Evolutionary conservation across 2,888 invertebrate species (phyloP), one percentile per base, ranked within the genome.

Genomic region (Proisotoma minuta): DNA sequence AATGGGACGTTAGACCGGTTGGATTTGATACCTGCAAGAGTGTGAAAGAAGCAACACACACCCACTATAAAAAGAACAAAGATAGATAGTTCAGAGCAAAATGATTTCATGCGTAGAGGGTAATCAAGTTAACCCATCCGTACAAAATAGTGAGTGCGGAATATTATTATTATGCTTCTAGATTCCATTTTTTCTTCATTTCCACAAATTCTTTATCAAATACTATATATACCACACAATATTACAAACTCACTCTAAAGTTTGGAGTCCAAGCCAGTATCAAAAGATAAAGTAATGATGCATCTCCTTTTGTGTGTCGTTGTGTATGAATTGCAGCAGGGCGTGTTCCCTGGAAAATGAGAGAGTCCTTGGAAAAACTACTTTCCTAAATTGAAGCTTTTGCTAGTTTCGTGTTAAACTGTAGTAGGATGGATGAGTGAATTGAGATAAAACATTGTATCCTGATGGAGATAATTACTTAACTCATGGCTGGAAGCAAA

Each of bases 61-160:
- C 20, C 5, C 18, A 4, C 10, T 43, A n/a, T 43, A 43, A 43
- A 43, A 43, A 5, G 18, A 43, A 12, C 43, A 5, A 20, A 34
- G 43, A 15, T 43, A 5, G 34, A 34, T 34, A 10, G 29, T 54
- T 34, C 29, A 56, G 43, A 47, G 43, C 43, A 47, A 26, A 56
- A 56, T 56, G 34, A 56, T 56, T 20, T 56, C 56, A 56, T 56
- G 56, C 56, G 43, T 20, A 43, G 56, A 43, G 43, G 43, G 54
- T 54, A 54, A 54, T 54, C 54, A 54, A 54, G 54, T 54, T 54
- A 54, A 54, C 39, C 43, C 56, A 56, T 29, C 56, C 56, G 27
- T 56, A 40, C 56, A 24, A n/a, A 56, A 56, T 18, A 40, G 40
- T 3, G 23, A 4, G 26, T 40, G 18, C 56, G 15, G 3, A 43